phyloP scores from a whole-genome alignment of 2,888 invertebrate species.

The Drosophila neotestacea region DNA sequence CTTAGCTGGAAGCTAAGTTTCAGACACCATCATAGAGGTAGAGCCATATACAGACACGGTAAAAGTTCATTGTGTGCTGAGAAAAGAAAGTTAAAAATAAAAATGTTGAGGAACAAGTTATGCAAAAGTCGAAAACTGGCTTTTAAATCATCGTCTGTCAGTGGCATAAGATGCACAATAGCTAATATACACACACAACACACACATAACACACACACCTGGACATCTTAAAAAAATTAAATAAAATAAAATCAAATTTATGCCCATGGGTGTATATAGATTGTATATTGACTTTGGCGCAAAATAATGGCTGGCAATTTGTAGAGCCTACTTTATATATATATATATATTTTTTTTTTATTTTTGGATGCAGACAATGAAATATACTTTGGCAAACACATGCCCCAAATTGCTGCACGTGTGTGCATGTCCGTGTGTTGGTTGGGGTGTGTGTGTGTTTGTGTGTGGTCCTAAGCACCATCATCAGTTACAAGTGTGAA shows the following conservation, averaged over 20 bases:
- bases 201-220: conserved; percentile 43
- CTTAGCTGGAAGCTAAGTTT: conserved; percentile 47
- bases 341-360: conserved; percentile 21
- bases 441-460: conserved; percentile 18
- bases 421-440: conserved; percentile 18
- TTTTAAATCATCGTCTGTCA: conserved; percentile 75
- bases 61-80: conserved; percentile 31
- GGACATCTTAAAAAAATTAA: conserved; percentile 44
- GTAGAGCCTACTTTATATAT: conserved; percentile 72
- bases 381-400: conserved; percentile 69
- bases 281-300: conserved; percentile 68
- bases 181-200: conserved; percentile 8
- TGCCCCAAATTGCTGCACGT: conserved; percentile 62
- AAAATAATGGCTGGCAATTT: conserved; percentile 79
- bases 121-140: conserved; percentile 45
- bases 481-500: conserved; percentile 82
- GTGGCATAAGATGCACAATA: conserved; percentile 54
- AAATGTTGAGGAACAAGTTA: conserved; percentile 37
- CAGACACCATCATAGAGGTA: not conserved
- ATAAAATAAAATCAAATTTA: conserved; percentile 53
- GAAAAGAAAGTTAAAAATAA: conserved; percentile 29
- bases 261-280: conserved; percentile 35
- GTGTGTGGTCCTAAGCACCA: conserved; percentile 70
- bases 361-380: conserved; percentile 67
- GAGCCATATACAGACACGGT: not conserved